Evolutionary conservation across 2,888 invertebrate genomes (phyloP).

Genomic region (Eupithecia inturbata): DNA sequence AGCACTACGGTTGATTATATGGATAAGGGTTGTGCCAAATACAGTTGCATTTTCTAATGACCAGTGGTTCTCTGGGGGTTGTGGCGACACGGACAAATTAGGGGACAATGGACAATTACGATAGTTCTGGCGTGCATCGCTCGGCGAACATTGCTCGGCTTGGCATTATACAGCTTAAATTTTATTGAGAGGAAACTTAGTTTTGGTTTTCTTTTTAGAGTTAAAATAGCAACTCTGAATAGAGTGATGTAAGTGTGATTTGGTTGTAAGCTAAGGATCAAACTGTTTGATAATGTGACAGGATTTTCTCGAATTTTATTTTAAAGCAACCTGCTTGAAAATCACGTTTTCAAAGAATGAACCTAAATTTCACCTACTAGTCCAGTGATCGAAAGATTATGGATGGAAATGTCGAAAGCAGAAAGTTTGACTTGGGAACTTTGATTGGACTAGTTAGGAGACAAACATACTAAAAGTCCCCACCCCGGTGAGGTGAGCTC

Average conservation of each 20-base stretch:
- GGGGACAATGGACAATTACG: slow-evolving; percentile 63
- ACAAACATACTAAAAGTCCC: too few species aligned
- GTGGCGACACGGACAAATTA: slow-evolving; percentile 63
- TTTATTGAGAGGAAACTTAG: background rate
- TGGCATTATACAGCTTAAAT: background rate
- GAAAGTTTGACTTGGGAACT: too few species aligned
- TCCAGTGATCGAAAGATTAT: too few species aligned
- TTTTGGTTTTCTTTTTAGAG: background rate
- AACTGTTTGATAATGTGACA: background rate
- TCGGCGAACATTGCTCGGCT: background rate
- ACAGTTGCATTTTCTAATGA: slow-evolving; percentile 47
- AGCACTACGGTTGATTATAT: background rate
- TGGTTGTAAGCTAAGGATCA: background rate
- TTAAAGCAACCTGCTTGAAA: too few species aligned
- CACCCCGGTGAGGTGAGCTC: too few species aligned
- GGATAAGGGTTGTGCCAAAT: background rate
- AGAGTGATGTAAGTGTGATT: background rate
- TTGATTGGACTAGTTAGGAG: too few species aligned
- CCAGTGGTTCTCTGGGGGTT: slow-evolving; percentile 50
- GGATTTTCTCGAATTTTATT: too few species aligned
- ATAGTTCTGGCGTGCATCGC: slow-evolving; percentile 44
- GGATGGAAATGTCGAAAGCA: too few species aligned
- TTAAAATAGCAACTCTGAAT: background rate
- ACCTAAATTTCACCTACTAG: too few species aligned
- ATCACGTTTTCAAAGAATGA: too few species aligned